Evolutionary conservation across 2,888 invertebrate species (phyloP).

Genomic region (Drosophila heteroneura): DNA sequence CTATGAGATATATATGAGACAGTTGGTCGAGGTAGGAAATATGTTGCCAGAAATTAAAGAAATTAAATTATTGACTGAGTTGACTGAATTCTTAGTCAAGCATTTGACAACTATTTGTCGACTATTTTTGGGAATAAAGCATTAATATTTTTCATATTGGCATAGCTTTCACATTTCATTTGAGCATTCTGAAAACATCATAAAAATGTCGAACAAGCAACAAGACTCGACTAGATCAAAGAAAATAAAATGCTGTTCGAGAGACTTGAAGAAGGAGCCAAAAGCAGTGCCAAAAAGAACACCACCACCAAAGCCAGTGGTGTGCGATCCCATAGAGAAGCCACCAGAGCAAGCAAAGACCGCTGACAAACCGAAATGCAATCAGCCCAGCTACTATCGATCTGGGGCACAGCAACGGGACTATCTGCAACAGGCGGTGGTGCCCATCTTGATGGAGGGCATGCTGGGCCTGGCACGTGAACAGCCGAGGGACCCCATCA

Average conservation of each 20-base stretch:
- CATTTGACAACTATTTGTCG: not conserved
- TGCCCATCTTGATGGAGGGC: slow-evolving; percentile 69
- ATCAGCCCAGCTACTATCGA: not conserved
- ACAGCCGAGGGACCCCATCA: slow-evolving; percentile 60
- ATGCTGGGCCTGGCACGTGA: slow-evolving; percentile 66
- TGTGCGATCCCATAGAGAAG: slow-evolving; percentile 29
- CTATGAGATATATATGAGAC: not conserved
- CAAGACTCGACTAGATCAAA: not conserved
- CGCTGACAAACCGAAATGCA: not conserved
- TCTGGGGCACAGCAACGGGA: slow-evolving; percentile 36
- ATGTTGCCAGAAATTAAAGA: no score
- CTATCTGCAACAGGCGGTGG: slow-evolving; percentile 51
- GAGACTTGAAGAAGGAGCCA: slow-evolving; percentile 5
- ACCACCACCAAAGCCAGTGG: not conserved
- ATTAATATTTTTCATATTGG: not conserved
- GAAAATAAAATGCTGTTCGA: slow-evolving; percentile 33
- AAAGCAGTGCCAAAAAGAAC: not conserved
- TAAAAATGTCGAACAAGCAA: slow-evolving; percentile 39
- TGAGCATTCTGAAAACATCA: not conserved
- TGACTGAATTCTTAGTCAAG: not conserved
- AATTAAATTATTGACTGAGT: no score
- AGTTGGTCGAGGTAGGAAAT: not conserved
- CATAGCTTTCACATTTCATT: not conserved
- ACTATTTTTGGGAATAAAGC: not conserved
- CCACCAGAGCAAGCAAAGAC: slow-evolving; percentile 9